phyloP scores from a whole-genome alignment of 2,797 vertebrate species.

The Alfaro cultratus region DNA sequence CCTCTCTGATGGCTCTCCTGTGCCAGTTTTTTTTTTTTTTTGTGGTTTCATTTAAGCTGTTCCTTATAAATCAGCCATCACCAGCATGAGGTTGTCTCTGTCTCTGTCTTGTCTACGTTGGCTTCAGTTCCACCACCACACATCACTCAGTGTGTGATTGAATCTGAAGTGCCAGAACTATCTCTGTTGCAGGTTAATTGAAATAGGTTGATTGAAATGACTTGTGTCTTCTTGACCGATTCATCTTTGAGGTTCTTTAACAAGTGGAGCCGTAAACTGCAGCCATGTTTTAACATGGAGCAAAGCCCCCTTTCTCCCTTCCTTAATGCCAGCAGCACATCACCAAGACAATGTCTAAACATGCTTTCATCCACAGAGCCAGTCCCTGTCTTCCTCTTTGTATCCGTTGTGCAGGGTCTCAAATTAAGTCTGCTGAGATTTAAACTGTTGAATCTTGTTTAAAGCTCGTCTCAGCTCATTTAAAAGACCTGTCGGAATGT shows the following conservation, averaged over 20 bases:
- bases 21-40: background rate
- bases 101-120: background rate
- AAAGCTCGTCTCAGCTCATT: slow-evolving; percentile 96
- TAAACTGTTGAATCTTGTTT: slow-evolving; percentile 93
- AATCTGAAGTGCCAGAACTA: background rate
- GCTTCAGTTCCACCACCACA: background rate
- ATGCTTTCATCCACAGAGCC: background rate
- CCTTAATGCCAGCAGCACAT: background rate
- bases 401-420: background rate
- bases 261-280: background rate
- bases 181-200: too few species aligned
- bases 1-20: too few species aligned
- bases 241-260: background rate
- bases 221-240: background rate
- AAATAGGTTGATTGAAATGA: background rate
- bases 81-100: background rate
- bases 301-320: background rate
- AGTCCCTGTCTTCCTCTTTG: background rate
- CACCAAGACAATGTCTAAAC: background rate
- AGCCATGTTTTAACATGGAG: background rate
- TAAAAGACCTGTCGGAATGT: slow-evolving; percentile 78
- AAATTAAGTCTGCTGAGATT: slow-evolving; percentile 81
- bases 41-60: background rate
- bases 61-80: background rate
- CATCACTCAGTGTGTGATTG: background rate